These are phyloP conservation scores for Byasa hedistus DNA, from an alignment of 2,888 invertebrate species.

Conservation along the genomic window DNA sequence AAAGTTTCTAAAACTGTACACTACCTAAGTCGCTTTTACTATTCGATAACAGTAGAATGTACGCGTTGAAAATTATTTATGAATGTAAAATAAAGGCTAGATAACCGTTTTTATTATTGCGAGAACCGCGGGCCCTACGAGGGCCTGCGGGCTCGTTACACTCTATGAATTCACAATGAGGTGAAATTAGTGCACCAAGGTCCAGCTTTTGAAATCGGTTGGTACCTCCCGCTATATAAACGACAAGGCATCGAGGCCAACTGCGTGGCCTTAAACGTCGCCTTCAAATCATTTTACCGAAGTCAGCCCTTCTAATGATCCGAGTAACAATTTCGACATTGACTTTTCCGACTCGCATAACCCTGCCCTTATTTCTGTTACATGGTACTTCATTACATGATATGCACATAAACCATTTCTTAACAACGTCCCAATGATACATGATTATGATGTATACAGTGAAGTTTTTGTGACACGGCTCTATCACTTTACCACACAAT, in stretches of 20 bases:
- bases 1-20: background rate
- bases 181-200: conserved; percentile 78
- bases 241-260: conserved; percentile 64
- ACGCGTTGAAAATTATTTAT: conserved; percentile 20
- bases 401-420: background rate
- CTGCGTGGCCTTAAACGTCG: conserved; percentile 66
- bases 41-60: background rate
- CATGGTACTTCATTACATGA: background rate
- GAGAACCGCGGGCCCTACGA: conserved; percentile 57
- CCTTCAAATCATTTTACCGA: conserved; percentile 58
- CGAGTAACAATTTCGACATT: conserved; percentile 66
- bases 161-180: conserved; percentile 75
- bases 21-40: background rate
- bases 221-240: conserved; percentile 59
- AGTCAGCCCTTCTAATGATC: conserved; percentile 74
- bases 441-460: no score
- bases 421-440: background rate
- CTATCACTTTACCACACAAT: no score
- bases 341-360: conserved; percentile 62
- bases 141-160: conserved; percentile 70
- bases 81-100: conserved; percentile 18
- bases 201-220: conserved; percentile 73
- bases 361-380: conserved; percentile 56
- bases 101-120: conserved; percentile 30
- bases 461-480: no score